Conservation (phyloP, 2,113 vertebrate genomes). For the Ceratotherium simum region DNA sequence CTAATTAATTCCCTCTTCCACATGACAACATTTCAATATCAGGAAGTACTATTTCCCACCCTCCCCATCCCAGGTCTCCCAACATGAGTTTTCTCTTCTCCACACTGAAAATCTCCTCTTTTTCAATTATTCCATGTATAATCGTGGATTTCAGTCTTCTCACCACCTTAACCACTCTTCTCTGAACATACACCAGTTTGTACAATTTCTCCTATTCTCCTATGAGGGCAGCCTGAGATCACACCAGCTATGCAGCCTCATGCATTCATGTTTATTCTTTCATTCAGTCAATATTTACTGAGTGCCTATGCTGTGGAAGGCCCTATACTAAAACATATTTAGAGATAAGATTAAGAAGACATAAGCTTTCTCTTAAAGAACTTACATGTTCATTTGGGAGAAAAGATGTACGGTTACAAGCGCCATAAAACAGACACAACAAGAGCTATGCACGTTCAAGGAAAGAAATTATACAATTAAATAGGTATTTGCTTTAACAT, state of each 20-base stretch:
- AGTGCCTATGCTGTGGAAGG: not conserved
- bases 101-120: not conserved
- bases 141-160: not conserved
- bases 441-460: not conserved
- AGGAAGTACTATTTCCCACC: not conserved
- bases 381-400: not conserved
- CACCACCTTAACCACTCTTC: not conserved
- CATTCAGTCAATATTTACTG: not conserved
- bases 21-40: not conserved
- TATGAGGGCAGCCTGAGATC: not conserved
- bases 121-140: not conserved
- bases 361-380: constrained; percentile 38
- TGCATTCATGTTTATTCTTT: not conserved
- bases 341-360: constrained; percentile 6
- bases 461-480: constrained; percentile 49
- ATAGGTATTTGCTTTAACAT: constrained; percentile 26
- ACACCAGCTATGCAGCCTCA: not conserved
- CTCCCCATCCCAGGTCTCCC: not conserved
- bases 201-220: not conserved
- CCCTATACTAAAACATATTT: not conserved
- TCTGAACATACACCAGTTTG: not conserved
- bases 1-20: constrained; percentile 20
- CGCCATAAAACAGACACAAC: not conserved
- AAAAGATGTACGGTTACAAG: constrained; percentile 1
- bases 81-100: not conserved